Conservation (phyloP, 2,888 invertebrate species). For the Drosophila silvestris region DNA sequence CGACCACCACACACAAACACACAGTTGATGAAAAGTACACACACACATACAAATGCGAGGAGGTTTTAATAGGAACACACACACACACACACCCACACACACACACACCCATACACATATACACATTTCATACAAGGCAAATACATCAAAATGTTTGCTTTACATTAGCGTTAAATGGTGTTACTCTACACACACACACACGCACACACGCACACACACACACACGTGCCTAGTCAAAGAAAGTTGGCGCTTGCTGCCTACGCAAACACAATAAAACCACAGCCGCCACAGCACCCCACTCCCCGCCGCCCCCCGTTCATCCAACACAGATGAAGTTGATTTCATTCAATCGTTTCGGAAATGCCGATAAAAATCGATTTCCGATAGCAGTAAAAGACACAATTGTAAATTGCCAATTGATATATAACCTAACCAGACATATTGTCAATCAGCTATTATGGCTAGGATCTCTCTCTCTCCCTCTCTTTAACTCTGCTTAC, state of each 20-base stretch:
- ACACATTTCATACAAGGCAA: slow-evolving; percentile 54
- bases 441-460: neutral
- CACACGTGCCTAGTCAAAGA: slow-evolving; percentile 31
- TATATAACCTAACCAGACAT: neutral
- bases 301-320: too few relatives aligned
- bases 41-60: slow-evolving; percentile 67
- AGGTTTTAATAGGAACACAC: slow-evolving; percentile 32
- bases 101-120: slow-evolving; percentile 17
- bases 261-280: slow-evolving; percentile 48
- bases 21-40: slow-evolving; percentile 77
- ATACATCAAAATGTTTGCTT: slow-evolving; percentile 80
- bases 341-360: slow-evolving; percentile 13
- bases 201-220: slow-evolving; percentile 15
- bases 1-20: slow-evolving; percentile 61
- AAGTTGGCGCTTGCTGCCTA: slow-evolving; percentile 43
- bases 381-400: neutral
- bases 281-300: neutral
- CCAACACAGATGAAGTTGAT: neutral
- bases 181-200: slow-evolving; percentile 59
- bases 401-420: neutral
- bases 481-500: neutral
- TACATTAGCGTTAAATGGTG: slow-evolving; percentile 82
- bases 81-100: slow-evolving; percentile 17
- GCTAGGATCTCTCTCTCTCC: neutral
- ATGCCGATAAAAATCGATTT: neutral